Evolutionary conservation across 2,797 vertebrate genomes (phyloP).

Genomic region (Gallinago nigripennis): DNA sequence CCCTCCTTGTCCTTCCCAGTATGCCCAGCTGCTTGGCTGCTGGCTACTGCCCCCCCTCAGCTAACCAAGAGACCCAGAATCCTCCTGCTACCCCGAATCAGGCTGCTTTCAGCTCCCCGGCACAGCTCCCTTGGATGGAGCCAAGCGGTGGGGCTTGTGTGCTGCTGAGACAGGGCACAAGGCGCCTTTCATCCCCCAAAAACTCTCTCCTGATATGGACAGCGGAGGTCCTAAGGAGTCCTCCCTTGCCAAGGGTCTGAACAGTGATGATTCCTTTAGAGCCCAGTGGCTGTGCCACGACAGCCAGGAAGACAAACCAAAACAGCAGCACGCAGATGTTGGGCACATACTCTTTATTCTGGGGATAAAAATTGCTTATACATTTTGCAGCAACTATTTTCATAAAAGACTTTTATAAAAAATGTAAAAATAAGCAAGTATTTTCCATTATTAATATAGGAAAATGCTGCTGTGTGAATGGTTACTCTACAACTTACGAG

Average conservation of each 20-base stretch:
- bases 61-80: neutral
- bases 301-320: neutral
- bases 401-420: slow-evolving; percentile 71
- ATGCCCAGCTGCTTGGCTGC: neutral
- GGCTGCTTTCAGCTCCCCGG: neutral
- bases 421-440: slow-evolving; percentile 79
- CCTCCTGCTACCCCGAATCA: neutral
- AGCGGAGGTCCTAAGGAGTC: accelerated
- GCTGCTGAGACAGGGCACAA: neutral
- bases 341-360: slow-evolving; percentile 64
- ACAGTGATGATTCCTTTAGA: accelerated
- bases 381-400: slow-evolving; percentile 69
- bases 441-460: slow-evolving; percentile 73
- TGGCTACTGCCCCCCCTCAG: neutral
- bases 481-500: slow-evolving; percentile 70
- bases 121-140: neutral
- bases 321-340: neutral
- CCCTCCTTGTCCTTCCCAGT: neutral
- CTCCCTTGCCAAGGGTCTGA: neutral
- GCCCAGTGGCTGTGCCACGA: accelerated
- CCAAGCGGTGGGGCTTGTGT: accelerated
- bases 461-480: slow-evolving; percentile 75
- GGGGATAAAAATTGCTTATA: slow-evolving; percentile 71
- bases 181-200: neutral
- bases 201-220: neutral